These are phyloP conservation scores for Nasonia oneida DNA, from an alignment of 2,888 invertebrate species.

Conservation along the genomic window DNA sequence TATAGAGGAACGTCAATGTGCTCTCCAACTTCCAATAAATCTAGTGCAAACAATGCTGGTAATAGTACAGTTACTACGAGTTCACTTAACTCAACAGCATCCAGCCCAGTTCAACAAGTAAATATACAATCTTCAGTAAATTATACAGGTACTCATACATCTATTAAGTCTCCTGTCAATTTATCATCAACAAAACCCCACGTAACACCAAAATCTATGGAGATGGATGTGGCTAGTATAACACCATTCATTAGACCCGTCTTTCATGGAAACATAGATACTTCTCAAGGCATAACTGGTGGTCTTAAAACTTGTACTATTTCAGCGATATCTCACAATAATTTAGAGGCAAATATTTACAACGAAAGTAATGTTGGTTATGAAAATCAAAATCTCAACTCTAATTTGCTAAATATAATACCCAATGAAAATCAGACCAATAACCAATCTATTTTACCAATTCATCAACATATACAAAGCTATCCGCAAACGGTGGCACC, in stretches of 20 bases:
- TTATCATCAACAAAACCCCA: slow-evolving; percentile 76
- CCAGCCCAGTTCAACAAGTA: slow-evolving; percentile 72
- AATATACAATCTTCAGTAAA: slow-evolving; percentile 71
- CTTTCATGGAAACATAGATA: slow-evolving; percentile 70
- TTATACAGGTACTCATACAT: slow-evolving; percentile 71
- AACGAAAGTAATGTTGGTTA: slow-evolving; percentile 70
- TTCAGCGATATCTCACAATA: slow-evolving; percentile 72
- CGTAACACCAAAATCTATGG: slow-evolving; percentile 71
- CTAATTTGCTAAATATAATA: slow-evolving; percentile 79
- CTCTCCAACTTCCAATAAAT: slow-evolving; percentile 87
- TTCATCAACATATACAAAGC: slow-evolving; percentile 74
- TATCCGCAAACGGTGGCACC: slow-evolving; percentile 73
- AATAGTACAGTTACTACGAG: slow-evolving; percentile 67
- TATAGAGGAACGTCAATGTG: slow-evolving; percentile 90
- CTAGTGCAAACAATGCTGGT: slow-evolving; percentile 77
- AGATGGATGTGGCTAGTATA: slow-evolving; percentile 62
- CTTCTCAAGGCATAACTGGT: slow-evolving; percentile 67
- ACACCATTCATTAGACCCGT: slow-evolving; percentile 73
- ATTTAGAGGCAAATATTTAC: slow-evolving; percentile 73
- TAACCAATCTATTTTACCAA: slow-evolving; percentile 70
- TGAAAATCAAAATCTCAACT: slow-evolving; percentile 73
- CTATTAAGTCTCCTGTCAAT: slow-evolving; percentile 73
- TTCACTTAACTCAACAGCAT: slow-evolving; percentile 71
- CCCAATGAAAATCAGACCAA: slow-evolving; percentile 73
- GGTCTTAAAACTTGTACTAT: slow-evolving; percentile 71